Evolutionary conservation across 2,797 vertebrate genomes (phyloP).

Genomic region (Squalus acanthias): DNA sequence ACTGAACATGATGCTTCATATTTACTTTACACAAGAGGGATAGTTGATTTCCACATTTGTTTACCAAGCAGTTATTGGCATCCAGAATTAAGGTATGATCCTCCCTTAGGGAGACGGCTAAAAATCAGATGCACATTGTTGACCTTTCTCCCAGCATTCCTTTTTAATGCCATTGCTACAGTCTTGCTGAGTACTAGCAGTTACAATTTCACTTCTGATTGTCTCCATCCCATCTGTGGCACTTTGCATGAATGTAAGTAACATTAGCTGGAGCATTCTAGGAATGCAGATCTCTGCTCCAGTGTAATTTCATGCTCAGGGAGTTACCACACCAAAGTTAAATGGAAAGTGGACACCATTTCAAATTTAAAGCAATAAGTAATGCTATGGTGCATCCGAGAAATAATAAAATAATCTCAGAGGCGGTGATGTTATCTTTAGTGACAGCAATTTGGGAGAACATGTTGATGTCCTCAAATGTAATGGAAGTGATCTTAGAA

Average conservation of each 20-base stretch:
- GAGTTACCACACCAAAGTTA: neutral
- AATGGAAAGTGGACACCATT: neutral
- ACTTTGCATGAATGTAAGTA: slow-evolving; percentile 1
- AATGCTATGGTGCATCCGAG: neutral
- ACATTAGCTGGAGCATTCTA: slow-evolving; percentile 2
- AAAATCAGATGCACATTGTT: slow-evolving; percentile 15
- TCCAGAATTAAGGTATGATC: slow-evolving; percentile 11
- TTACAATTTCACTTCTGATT: slow-evolving; percentile 30
- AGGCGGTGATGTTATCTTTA: neutral
- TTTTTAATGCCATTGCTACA: neutral
- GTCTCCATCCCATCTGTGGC: neutral
- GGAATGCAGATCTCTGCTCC: neutral
- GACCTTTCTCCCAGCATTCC: slow-evolving; percentile 16
- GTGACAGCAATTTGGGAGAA: neutral
- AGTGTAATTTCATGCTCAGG: neutral
- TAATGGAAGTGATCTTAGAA: neutral
- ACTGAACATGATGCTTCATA: slow-evolving; percentile 22
- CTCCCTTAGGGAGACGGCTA: neutral
- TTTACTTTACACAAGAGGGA: slow-evolving; percentile 31
- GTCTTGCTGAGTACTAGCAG: neutral
- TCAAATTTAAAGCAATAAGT: neutral
- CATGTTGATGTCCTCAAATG: neutral
- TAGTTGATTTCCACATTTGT: slow-evolving; percentile 12
- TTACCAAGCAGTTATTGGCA: slow-evolving; percentile 23
- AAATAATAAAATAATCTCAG: neutral